Evolutionary conservation across 2,888 invertebrate genomes (phyloP), one percentile per base, ranked within the genome.

Genomic region (Drosophila siamana): DNA sequence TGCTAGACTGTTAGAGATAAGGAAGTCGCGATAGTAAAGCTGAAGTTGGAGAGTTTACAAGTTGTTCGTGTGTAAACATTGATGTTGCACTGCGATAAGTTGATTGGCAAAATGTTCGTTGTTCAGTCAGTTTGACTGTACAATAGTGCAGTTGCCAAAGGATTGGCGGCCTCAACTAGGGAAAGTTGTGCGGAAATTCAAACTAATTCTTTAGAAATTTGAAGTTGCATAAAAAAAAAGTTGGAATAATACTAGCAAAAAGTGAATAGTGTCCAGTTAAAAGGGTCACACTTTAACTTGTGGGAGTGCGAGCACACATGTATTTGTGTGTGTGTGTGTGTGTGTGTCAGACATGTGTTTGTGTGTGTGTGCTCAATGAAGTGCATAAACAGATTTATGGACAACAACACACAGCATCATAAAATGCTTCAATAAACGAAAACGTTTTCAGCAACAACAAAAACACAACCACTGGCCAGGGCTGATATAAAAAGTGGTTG

Each of bases 311-410:
- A 30, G 13, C 33, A 54, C 40, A 33, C 46, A 7, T 13, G 16
- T 28, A 15, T 40, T 8, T 52, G 7, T 36, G 33, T 38, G 43
- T 43, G 28, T 13, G 47, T 22, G 30, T 44, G 41, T 28, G n/a
- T 22, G 16, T 36, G 13, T 19, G 44, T 41, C 22, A n/a, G 36
- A 9, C 26, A 9, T n/a, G 19, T 43, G 16, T 26, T 16, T 51
- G 9, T 51, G 43, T 54, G 38, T 64, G 44, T 79, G 77, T 70
- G 80, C 61, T 71, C 82, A 80, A 77, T 82, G 80, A 76, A 83
- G 85, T 83, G 85, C 82, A 83, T 85, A 78, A 85, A 85, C 85
- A 78, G 83, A 83, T 83, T 83, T 83, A 83, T 85, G 82, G 71
- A 75, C 75, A 75, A 68, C 74, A 74, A 68, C 70, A 68, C 67